Evolutionary conservation across 1,140 invertebrate species (phyloP).

Genomic region (Thaumetopoea pityocampa): DNA sequence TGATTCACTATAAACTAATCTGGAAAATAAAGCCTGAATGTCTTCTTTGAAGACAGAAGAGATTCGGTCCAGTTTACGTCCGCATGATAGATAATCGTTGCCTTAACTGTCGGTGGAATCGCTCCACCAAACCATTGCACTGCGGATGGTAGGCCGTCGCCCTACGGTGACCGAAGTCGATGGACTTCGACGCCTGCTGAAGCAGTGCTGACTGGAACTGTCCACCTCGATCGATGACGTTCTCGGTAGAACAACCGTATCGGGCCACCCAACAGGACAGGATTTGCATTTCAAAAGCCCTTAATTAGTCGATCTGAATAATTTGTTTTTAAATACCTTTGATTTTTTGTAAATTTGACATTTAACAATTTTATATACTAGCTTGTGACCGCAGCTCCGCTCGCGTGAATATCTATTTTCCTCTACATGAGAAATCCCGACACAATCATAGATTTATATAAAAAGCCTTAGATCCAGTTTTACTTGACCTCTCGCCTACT

Average conservation of each 20-base stretch:
- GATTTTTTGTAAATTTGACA: no score
- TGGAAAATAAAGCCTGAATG: constrained; percentile 36
- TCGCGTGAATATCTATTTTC: no score
- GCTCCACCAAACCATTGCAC: constrained; percentile 24
- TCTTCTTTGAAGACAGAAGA: constrained; percentile 50
- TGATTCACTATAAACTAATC: constrained; percentile 30
- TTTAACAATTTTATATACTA: no score
- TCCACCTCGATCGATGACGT: constrained; percentile 19
- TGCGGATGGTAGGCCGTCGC: constrained; percentile 5
- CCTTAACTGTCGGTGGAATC: constrained; percentile 46
- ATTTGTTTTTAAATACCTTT: no score
- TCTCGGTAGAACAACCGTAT: neutral
- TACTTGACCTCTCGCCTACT: no score
- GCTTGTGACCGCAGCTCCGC: no score
- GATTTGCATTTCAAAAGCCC: no score
- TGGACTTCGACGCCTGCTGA: neutral
- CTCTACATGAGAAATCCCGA: no score
- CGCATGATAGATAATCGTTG: constrained; percentile 34
- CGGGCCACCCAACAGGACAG: constrained; percentile 1
- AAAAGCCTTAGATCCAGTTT: no score
- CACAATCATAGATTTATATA: no score
- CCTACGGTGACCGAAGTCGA: neutral
- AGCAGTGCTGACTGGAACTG: constrained; percentile 13
- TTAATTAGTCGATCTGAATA: no score
- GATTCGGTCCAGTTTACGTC: constrained; percentile 36